Evolutionary conservation across 92 coral and sea anemone species (phyloP), one percentile per base, ranked within the genome.

Genomic region (Ricordea florida): DNA sequence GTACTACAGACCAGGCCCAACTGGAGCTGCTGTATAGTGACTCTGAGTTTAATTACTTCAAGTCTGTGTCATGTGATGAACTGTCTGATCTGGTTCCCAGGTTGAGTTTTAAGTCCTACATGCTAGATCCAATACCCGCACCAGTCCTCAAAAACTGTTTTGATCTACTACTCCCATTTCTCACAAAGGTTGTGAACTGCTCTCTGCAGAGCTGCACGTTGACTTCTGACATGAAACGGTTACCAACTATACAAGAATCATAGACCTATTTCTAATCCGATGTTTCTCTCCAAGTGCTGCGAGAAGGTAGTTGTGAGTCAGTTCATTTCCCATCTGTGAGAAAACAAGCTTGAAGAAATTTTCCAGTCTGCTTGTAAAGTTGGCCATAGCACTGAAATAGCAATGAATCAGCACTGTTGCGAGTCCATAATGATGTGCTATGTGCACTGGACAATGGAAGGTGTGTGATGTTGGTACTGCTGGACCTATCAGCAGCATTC

Each of bases 381-480:
- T n/a, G 66, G 66, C 27, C 43, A 58, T 33, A 58, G 45, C 66
- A 58, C 66, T 58, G 66, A 58, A 35, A 58, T 33, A 58, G 45
- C 66, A 58, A 43, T 58, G 66, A 58, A 35, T 58, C 66, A 58
- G 66, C 66, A 32, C 46, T 58, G 66, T 58, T 58, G 42, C 25
- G 66, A 32, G 66, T 58, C 42, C 64, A 52, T 23, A 52, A 52
- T 18, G 33, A 52, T 52, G 60, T 52, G 60, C 60, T 52, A 52
- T 23, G 60, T 30, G 64, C 64, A 57, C 64, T 57, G 64, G 45
- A 57, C 43, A 44, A 57, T 52, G 60, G 60, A 52, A 52, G 60
- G 60, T 23, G 60, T 10, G 60, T 52, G 60, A 52, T 52, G 32
- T 52, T 52, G 60, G 35, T 52, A 26, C 33, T 6, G 60, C 24